phyloP scores from a whole-genome alignment of 2,797 vertebrate species.

The Squalus acanthias region DNA sequence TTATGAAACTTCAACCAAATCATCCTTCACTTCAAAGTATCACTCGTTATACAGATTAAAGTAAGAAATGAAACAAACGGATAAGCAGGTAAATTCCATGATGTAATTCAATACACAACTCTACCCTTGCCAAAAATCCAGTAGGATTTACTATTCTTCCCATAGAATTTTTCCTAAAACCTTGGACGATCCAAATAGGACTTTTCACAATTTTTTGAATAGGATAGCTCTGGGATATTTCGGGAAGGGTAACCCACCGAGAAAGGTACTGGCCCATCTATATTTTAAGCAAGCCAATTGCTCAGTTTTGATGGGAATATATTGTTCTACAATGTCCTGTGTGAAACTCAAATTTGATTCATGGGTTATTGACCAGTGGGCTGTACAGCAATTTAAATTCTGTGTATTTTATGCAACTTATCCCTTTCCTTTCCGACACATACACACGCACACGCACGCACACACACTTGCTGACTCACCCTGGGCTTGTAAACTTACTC shows the following conservation, averaged over 20 bases:
- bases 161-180: background rate
- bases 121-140: background rate
- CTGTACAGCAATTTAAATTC: background rate
- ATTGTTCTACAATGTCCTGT: background rate
- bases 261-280: background rate
- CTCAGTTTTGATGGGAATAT: background rate
- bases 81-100: background rate
- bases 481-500: background rate
- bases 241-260: background rate
- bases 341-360: background rate
- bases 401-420: background rate
- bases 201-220: background rate
- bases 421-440: background rate
- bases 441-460: background rate
- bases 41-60: constrained; percentile 8
- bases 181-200: background rate
- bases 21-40: constrained; percentile 1
- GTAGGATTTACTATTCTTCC: background rate
- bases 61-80: background rate
- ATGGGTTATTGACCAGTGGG: background rate
- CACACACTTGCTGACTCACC: background rate
- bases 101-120: constrained; percentile 11
- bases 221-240: background rate
- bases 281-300: background rate
- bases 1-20: background rate